Conservation (phyloP, 2,113 vertebrate species). For the Sardina pilchardus region DNA sequence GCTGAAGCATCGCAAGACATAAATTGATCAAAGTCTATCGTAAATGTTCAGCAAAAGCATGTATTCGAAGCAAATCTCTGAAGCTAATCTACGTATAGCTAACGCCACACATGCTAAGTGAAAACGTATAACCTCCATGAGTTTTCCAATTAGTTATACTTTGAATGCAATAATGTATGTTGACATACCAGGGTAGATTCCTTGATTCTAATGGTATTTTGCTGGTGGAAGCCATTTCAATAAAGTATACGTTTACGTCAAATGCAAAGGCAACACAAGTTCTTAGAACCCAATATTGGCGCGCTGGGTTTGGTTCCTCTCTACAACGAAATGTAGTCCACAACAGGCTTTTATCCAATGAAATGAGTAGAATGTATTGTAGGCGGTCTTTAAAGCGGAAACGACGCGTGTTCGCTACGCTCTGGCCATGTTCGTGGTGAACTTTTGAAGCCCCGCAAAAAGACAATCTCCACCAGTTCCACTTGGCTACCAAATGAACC, state of each 20-base stretch:
- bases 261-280: background rate
- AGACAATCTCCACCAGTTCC: no score
- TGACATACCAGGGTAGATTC: conserved; percentile 74
- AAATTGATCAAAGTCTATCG: no score
- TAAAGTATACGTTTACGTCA: no score
- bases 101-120: background rate
- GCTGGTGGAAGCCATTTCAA: conserved; percentile 63
- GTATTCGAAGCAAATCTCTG: background rate
- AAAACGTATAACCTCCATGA: background rate
- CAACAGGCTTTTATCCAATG: conserved; percentile 40
- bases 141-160: background rate
- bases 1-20: background rate
- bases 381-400: conserved; percentile 36
- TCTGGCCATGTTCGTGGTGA: no score
- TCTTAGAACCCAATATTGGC: conserved; percentile 56
- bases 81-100: background rate
- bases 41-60: background rate
- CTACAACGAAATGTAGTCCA: background rate
- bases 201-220: conserved; percentile 51
- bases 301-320: conserved; percentile 54
- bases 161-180: background rate
- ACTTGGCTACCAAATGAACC: no score
- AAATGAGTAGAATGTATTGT: background rate
- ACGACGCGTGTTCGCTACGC: no score
- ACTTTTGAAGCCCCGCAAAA: no score